These are phyloP conservation scores for Mustela lutreola DNA, from an alignment of 2,113 vertebrate genomes.

Conservation along the genomic window DNA sequence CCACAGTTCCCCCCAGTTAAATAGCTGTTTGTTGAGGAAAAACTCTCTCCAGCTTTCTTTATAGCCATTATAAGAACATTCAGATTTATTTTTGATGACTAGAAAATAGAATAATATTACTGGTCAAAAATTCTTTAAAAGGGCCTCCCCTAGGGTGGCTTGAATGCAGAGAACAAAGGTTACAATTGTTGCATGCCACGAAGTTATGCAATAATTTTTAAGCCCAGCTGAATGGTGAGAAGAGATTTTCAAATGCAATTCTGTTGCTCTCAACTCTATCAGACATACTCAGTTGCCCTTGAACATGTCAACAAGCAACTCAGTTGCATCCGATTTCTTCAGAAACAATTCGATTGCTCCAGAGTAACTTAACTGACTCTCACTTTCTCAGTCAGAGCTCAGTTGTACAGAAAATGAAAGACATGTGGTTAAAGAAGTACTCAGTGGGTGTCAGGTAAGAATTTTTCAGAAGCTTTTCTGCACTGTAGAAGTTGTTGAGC, in stretches of 20 bases:
- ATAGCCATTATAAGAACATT: constrained; percentile 24
- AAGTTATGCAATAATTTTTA: constrained; percentile 53
- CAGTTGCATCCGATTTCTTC: constrained; percentile 53
- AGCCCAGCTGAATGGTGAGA: constrained; percentile 55
- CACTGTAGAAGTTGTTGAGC: not conserved
- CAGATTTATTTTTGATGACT: constrained; percentile 56
- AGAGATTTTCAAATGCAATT: constrained; percentile 56
- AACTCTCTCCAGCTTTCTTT: not conserved
- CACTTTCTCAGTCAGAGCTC: constrained; percentile 5
- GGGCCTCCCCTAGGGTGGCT: not conserved
- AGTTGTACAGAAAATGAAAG: not conserved
- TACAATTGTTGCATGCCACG: not conserved
- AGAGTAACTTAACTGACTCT: constrained; percentile 37
- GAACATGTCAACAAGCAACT: constrained; percentile 54
- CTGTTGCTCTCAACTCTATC: constrained; percentile 35
- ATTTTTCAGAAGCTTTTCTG: constrained; percentile 35
- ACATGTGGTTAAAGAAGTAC: constrained; percentile 1
- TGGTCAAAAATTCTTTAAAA: constrained; percentile 46
- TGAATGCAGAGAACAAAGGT: constrained; percentile 22
- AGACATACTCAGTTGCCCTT: constrained; percentile 54
- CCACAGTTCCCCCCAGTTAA: not conserved
- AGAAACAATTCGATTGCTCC: constrained; percentile 51
- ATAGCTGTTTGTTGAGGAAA: constrained; percentile 27
- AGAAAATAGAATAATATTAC: constrained; percentile 49
- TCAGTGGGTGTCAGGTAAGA: constrained; percentile 11